Conservation (phyloP, 2,888 invertebrate species). For the Apotomis capreana region DNA sequence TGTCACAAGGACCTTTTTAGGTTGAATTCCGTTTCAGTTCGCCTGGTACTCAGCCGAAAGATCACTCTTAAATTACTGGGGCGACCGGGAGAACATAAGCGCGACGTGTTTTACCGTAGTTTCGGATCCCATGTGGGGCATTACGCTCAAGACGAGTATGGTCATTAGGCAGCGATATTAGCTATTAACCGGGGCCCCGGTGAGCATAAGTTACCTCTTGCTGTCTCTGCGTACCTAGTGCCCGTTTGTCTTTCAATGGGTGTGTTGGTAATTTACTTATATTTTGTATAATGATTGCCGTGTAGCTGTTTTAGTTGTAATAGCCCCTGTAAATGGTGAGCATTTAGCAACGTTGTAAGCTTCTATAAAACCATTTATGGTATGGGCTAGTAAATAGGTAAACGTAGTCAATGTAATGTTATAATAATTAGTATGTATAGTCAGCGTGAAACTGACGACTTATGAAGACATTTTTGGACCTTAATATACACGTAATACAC, state of each 20-base stretch:
- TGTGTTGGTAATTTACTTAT: slow-evolving; percentile 34
- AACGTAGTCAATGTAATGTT: background rate
- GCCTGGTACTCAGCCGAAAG: slow-evolving; percentile 42
- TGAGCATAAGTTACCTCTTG: slow-evolving; percentile 67
- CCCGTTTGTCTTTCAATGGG: slow-evolving; percentile 39
- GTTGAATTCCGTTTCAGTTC: slow-evolving; percentile 3
- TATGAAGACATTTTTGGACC: too few relatives aligned
- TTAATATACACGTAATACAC: too few relatives aligned
- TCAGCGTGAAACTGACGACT: too few relatives aligned
- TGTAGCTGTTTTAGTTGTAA: slow-evolving; percentile 8
- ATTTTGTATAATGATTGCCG: slow-evolving; percentile 9
- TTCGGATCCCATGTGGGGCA: slow-evolving; percentile 72
- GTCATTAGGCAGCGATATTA: slow-evolving; percentile 83
- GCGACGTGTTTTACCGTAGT: slow-evolving; percentile 57
- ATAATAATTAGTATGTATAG: too few relatives aligned
- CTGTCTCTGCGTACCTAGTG: slow-evolving; percentile 49
- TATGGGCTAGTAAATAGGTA: background rate
- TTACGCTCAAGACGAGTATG: slow-evolving; percentile 78
- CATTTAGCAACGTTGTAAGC: background rate
- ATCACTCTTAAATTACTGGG: slow-evolving; percentile 58
- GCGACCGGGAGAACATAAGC: slow-evolving; percentile 55
- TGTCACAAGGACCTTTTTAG: background rate
- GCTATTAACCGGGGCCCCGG: slow-evolving; percentile 75
- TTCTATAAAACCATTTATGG: background rate
- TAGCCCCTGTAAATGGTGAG: slow-evolving; percentile 3